phyloP scores from a whole-genome alignment of 2,113 vertebrate species.

The Aphyosemion australe region DNA sequence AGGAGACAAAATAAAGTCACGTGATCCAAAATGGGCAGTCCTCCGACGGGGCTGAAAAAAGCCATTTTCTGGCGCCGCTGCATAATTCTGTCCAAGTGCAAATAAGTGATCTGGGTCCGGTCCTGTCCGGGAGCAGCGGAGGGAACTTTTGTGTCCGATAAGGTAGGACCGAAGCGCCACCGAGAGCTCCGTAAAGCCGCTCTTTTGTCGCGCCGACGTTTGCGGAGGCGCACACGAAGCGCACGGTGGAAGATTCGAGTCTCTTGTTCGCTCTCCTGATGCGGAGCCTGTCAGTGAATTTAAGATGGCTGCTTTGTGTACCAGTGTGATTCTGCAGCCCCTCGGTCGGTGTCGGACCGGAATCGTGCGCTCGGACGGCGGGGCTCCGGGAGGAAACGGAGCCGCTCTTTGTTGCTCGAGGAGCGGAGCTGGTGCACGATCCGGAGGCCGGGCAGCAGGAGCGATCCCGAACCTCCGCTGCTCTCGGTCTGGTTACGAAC shows the following conservation, averaged over 20 bases:
- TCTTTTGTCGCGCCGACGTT: slow-evolving; percentile 24
- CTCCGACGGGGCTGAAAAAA: slow-evolving; percentile 78
- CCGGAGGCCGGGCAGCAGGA: slow-evolving; percentile 63
- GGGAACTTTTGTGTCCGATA: slow-evolving; percentile 60
- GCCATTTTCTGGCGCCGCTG: slow-evolving; percentile 83
- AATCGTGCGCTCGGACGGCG: slow-evolving; percentile 18
- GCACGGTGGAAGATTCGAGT: slow-evolving; percentile 68
- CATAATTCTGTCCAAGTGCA: slow-evolving; percentile 68
- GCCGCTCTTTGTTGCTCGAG: slow-evolving; percentile 65
- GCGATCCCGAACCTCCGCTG: slow-evolving; percentile 18
- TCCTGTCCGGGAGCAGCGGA: slow-evolving; percentile 28
- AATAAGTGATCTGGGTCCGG: slow-evolving; percentile 60
- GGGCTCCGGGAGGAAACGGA: slow-evolving; percentile 38
- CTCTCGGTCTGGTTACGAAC: no score
- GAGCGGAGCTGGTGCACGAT: slow-evolving; percentile 56
- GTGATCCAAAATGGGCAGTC: slow-evolving; percentile 82
- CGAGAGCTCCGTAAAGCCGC: slow-evolving; percentile 26
- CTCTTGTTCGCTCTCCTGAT: slow-evolving; percentile 73
- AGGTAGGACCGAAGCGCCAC: slow-evolving; percentile 65
- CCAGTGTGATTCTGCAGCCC: slow-evolving; percentile 50
- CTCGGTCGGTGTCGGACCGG: neutral
- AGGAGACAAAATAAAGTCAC: slow-evolving; percentile 81
- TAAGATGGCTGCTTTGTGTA: slow-evolving; percentile 84
- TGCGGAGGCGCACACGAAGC: slow-evolving; percentile 42
- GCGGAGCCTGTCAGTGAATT: slow-evolving; percentile 74